Base-by-base conservation (phyloP, 2,888 invertebrate species). In the Noctua comes region DNA sequence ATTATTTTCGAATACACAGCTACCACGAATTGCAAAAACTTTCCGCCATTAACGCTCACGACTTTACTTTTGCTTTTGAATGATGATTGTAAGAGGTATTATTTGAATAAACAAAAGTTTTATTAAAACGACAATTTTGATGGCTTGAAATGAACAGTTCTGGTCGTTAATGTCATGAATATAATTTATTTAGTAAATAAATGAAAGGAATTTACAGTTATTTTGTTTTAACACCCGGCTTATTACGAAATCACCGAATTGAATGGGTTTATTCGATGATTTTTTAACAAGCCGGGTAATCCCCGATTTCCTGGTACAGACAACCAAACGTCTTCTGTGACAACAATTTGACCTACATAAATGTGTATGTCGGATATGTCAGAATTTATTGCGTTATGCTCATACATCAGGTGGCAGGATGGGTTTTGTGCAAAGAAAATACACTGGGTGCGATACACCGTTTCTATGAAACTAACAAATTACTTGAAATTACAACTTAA, bases 1-100 rank as follows among this genome's bases (percentile, higher is more conserved):
- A 91, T 93, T 94, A 93, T 92, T 93, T 90, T 86, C 86, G 88
- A 91, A 91, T 89, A 82, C 80, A 70, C 77, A 82, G 70, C 86
- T 73, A 73, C 90, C 91, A 91, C 90, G 92, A 93, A 93, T 94
- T 93, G 91, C 91, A 84, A 93, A 95, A 94, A 94, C 88, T 95
- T 94, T 92, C 86, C 84, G 82, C 91, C 92, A 91, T 94, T 91
- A 91, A 91, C 91, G 88, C 88, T 80, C 81, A 77, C 84, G 85
- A 91, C 90, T 90, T 90, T 88, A 86, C 89, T 91, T 88, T 88
- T 85, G 89, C 86, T 84, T 86, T 88, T 88, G 89, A 89, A 90
- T 89, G 88, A 91, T 89, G 90, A 91, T 90, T 91, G 87, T 76
- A 43, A 68, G 77, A 89, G 89, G 90, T 90, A 91, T 92, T 92